Conservation (phyloP, 2,797 vertebrate species). For the Rhinatrema bivittatum region DNA sequence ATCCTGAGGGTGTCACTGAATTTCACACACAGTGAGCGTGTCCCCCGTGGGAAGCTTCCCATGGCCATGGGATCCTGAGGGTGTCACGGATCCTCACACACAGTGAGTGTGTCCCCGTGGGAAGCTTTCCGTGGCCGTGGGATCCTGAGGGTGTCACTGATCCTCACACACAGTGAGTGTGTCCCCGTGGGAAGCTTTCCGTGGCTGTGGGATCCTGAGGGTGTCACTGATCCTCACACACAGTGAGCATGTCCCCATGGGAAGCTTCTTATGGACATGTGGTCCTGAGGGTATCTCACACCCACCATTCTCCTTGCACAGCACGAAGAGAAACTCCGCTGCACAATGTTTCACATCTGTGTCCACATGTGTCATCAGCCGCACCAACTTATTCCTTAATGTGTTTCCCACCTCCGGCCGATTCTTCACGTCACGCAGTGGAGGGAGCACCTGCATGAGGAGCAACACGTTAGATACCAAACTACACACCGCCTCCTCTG, state of each 20-base stretch:
- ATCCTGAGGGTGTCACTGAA: too few relatives aligned
- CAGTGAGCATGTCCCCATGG: too few relatives aligned
- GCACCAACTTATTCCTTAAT: conserved; percentile 59
- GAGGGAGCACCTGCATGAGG: conserved; percentile 54
- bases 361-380: conserved; percentile 73
- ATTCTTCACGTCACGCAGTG: conserved; percentile 57
- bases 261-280: too few relatives aligned
- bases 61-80: too few relatives aligned
- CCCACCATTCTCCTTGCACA: conserved; percentile 67
- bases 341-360: conserved; percentile 72
- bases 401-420: conserved; percentile 66
- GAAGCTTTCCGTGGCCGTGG: too few relatives aligned
- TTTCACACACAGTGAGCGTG: too few relatives aligned
- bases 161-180: not conserved
- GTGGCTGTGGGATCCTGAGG: too few relatives aligned
- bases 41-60: too few relatives aligned
- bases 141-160: too few relatives aligned
- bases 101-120: too few relatives aligned
- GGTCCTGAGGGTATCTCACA: not conserved
- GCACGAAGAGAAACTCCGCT: conserved; percentile 71
- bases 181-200: not conserved
- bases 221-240: too few relatives aligned
- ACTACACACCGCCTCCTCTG: not conserved
- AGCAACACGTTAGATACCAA: not conserved
- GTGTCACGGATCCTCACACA: too few relatives aligned